These are phyloP conservation scores for Recurvirostra avosetta DNA, from an alignment of 2,113 vertebrate species.

Conservation along the genomic window DNA sequence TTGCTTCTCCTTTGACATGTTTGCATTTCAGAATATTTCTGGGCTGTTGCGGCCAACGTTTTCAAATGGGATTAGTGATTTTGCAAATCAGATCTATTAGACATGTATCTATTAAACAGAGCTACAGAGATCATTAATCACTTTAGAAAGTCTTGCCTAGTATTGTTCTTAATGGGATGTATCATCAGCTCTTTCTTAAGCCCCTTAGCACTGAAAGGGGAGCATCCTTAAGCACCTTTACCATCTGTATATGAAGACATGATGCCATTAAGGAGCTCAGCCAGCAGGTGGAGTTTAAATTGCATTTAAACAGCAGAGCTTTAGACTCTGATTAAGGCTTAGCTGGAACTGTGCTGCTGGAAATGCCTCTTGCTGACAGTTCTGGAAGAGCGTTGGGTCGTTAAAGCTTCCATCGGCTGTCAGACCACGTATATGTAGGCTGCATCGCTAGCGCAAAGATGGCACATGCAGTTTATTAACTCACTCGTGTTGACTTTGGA, in stretches of 20 bases:
- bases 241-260: not conserved
- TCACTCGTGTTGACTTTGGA: not conserved
- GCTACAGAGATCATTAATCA: not conserved
- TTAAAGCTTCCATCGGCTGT: not conserved
- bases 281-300: constrained; percentile 67
- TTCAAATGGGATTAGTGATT: not conserved
- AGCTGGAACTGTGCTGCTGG: not conserved
- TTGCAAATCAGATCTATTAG: not conserved
- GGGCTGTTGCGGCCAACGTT: not conserved
- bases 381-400: fast-evolving
- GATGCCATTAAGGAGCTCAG: constrained; percentile 31
- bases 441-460: not conserved
- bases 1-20: not conserved
- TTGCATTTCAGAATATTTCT: not conserved
- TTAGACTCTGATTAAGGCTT: not conserved
- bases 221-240: not conserved
- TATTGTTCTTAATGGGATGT: not conserved
- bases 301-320: not conserved
- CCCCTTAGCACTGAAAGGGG: not conserved
- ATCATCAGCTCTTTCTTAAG: not conserved
- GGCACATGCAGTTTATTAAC: not conserved
- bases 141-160: not conserved
- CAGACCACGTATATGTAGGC: not conserved
- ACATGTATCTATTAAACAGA: not conserved
- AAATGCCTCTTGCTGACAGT: not conserved